Evolutionary conservation across 1,140 invertebrate genomes (phyloP).

Genomic region (Medauroidea extradentata): DNA sequence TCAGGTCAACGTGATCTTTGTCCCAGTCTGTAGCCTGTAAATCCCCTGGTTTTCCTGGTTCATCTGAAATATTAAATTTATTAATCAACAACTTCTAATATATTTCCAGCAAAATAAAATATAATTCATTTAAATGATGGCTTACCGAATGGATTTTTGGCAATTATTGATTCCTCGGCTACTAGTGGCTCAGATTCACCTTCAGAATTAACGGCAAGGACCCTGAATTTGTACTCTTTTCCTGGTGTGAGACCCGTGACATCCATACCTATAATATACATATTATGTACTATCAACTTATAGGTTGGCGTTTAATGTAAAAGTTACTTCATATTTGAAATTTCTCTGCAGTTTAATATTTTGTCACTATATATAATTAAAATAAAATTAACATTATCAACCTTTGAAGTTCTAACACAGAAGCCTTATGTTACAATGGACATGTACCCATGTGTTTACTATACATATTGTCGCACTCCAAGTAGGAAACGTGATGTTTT

Average conservation of each 20-base stretch:
- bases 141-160: slow-evolving; percentile 91
- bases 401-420: no score
- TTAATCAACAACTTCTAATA: background rate
- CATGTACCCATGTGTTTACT: no score
- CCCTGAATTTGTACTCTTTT: slow-evolving; percentile 92
- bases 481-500: no score
- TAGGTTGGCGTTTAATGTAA: background rate
- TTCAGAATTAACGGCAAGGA: slow-evolving; percentile 92
- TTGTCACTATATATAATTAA: no score
- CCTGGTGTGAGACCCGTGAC: slow-evolving; percentile 83
- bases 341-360: no score
- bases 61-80: no score
- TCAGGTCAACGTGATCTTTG: slow-evolving; percentile 88
- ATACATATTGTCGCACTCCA: no score
- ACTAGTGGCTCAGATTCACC: slow-evolving; percentile 93
- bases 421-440: no score
- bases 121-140: background rate
- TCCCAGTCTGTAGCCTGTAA: slow-evolving; percentile 93
- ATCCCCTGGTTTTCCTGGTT: slow-evolving; percentile 88
- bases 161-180: slow-evolving; percentile 78
- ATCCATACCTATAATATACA: slow-evolving; percentile 59
- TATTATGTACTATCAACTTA: no score
- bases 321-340: background rate
- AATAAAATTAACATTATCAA: no score
- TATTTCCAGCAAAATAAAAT: no score